Base-by-base conservation (phyloP, 2,113 vertebrate species). In the Taurulus bubalis region DNA sequence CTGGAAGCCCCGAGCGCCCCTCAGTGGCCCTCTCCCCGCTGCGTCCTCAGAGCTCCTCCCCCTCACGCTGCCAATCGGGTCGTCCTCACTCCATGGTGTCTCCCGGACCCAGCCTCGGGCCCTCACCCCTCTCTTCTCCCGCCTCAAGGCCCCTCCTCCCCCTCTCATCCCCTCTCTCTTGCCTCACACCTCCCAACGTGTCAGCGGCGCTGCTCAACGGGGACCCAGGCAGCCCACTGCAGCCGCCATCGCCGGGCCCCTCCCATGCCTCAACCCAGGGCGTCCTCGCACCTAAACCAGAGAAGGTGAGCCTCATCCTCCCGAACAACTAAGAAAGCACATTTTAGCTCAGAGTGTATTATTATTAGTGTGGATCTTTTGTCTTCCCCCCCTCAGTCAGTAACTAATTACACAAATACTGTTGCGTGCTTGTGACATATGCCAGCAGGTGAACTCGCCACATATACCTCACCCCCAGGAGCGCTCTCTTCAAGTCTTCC, bases 151-250 rank as follows among this genome's bases (percentile, higher is more conserved):
- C 96, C 2, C 90, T 96, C 85, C 96, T 97, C 66, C 95, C 96
- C 10, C 91, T 91, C 92, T 98, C 91, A 90, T 96, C 90, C 24
- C 91, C 94, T 0, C 95, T 99, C 58, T 96, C 95, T 15, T 97
- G 97, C 0, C 95, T 99, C 92, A 98, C 97, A 0, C 98, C 97
- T 0, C 98, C 97, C 56, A 99, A 97, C 3, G 93, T 97, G 87
- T 97, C 92, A 0, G 96, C 97, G 0, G 95, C 95, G 59, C 95
- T 95, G 83, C 95, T 98, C 88, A 96, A 96, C 0, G 96, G 96
- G 8, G 97, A 98, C 28, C 56, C 85, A 1, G 63, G 45, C 0
- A 93, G 90, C 0, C 85, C 95, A 0, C 26, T 95, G 49, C 93
- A 88, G 56, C 81, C 95, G 0, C 88, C 93, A 2, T 93, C 94